Evolutionary conservation across 2,888 invertebrate genomes (phyloP).

Genomic region (Allygus modestus): DNA sequence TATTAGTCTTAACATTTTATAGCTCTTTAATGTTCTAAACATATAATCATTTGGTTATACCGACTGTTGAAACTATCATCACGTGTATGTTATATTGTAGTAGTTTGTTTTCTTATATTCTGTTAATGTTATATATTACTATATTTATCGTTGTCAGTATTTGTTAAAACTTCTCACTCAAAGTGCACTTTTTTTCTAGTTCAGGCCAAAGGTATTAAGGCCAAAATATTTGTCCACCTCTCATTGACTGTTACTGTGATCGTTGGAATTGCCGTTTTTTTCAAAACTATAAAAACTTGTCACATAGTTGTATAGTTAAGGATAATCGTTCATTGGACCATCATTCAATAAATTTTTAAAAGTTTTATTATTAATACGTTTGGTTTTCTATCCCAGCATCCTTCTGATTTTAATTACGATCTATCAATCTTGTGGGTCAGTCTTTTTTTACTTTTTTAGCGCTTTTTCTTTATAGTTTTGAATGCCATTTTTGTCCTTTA

Average conservation of each 20-base stretch:
- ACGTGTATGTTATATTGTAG: neutral
- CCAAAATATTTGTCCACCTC: neutral
- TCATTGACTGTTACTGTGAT: constrained; percentile 30
- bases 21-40: constrained; percentile 5
- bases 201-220: constrained; percentile 11
- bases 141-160: constrained; percentile 13
- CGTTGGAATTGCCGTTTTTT: constrained; percentile 24
- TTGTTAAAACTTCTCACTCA: constrained; percentile 6
- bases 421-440: too few species aligned
- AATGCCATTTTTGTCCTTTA: too few species aligned
- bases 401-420: too few species aligned
- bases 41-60: neutral
- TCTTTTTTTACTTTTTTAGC: too few species aligned
- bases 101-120: constrained; percentile 5
- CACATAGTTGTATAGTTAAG: constrained; percentile 1
- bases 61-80: neutral
- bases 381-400: neutral
- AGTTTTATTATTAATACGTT: neutral
- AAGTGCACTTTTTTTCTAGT: constrained; percentile 33
- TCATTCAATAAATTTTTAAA: constrained; percentile 32
- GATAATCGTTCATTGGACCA: neutral
- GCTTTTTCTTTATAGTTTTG: too few species aligned
- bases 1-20: constrained; percentile 28
- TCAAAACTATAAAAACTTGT: constrained; percentile 7
- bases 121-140: constrained; percentile 5